These are phyloP conservation scores for Pinna nobilis DNA, from an alignment of 1,140 invertebrate genomes.

Conservation along the genomic window DNA sequence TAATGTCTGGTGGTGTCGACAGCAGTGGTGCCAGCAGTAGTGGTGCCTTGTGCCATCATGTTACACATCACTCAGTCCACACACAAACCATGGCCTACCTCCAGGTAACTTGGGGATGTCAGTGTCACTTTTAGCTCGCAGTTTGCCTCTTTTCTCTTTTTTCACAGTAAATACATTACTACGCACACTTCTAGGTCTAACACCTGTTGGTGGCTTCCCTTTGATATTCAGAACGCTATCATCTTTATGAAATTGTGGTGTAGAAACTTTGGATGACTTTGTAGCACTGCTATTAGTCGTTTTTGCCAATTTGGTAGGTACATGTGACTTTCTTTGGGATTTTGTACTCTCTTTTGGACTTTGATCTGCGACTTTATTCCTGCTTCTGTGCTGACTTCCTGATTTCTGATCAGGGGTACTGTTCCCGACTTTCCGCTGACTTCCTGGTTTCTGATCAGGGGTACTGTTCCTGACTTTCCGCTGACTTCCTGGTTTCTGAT, in stretches of 20 bases:
- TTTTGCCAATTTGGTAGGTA: no score
- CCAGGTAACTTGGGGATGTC: background rate
- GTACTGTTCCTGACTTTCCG: slow-evolving; percentile 1
- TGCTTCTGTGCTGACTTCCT: slow-evolving; percentile 6
- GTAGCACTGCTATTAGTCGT: no score
- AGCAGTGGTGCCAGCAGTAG: background rate
- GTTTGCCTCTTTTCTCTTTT: background rate
- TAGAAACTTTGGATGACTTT: background rate
- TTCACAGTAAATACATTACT: background rate
- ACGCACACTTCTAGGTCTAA: slow-evolving; percentile 11
- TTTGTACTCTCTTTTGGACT: no score
- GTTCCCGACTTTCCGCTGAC: background rate
- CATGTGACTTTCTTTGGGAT: no score
- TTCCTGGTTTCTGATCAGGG: background rate
- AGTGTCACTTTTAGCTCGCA: background rate
- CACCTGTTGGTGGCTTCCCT: slow-evolving; percentile 9
- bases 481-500: background rate
- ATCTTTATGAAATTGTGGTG: slow-evolving; percentile 1
- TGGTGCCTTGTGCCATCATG: background rate
- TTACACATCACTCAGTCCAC: background rate
- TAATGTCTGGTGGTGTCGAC: background rate
- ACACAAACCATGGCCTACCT: background rate
- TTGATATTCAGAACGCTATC: slow-evolving; percentile 18
- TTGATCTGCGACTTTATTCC: slow-evolving; percentile 1
- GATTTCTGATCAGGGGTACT: background rate